Percentiles rank a stretch among this genome's conserved stretches.
Conservation (phyloP, 2,888 invertebrate species). For the Peribatodes rhomboidaria region DNA sequence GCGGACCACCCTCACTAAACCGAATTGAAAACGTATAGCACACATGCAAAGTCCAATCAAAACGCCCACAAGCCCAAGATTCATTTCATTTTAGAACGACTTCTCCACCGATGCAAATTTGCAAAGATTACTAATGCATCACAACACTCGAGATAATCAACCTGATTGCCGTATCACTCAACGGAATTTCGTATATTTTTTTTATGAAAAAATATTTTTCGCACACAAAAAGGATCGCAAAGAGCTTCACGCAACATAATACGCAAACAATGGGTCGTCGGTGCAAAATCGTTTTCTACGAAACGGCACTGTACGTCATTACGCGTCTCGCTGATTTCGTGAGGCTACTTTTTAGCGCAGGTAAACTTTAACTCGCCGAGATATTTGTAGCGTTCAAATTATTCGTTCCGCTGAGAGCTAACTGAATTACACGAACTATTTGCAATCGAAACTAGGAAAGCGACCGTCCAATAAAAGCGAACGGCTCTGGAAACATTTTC, state of each 20-base stretch:
- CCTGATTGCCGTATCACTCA: conserved; percentile 43
- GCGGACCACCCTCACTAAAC: conserved; percentile 52
- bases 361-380: conserved; percentile 60
- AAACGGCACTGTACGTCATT: conserved; percentile 64
- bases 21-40: conserved; percentile 72
- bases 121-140: conserved; percentile 39
- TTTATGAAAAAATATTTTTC: conserved; percentile 38
- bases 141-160: conserved; percentile 39
- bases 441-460: conserved; percentile 82
- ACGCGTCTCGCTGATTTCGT: conserved; percentile 70
- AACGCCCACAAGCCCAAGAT: conserved; percentile 57
- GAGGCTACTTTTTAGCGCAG: conserved; percentile 61
- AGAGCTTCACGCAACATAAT: conserved; percentile 71
- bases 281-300: conserved; percentile 64
- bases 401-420: conserved; percentile 68
- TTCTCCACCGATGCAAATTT: conserved; percentile 26
- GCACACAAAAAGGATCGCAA: conserved; percentile 60
- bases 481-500: conserved; percentile 84
- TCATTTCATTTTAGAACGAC: conserved; percentile 62
- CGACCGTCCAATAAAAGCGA: conserved; percentile 80
- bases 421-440: conserved; percentile 84
- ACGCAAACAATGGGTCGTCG: conserved; percentile 64
- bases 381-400: conserved; percentile 66
- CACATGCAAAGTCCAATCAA: conserved; percentile 53
- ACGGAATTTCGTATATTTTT: conserved; percentile 39